Evolutionary conservation across 2,113 vertebrate species (phyloP), one percentile per base, ranked within the genome.

Genomic region (Dasyornis broadbenti): DNA sequence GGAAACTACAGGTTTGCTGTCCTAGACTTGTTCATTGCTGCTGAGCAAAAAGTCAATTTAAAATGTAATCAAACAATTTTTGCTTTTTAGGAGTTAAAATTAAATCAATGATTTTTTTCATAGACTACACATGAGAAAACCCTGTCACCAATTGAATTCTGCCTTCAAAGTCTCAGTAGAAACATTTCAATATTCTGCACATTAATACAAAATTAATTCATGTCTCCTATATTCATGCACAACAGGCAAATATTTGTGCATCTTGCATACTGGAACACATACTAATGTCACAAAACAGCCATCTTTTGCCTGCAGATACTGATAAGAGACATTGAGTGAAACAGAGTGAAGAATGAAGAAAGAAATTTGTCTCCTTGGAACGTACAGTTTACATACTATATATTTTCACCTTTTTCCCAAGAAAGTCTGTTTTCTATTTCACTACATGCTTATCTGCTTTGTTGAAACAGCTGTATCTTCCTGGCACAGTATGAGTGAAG

Each of bases 391-490:
- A 88, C 24, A 54, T 80, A 79, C 26, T 39, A 69, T 27, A 82
- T 80, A 89, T 63, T 95, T 91, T 88, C 49, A 70, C 68, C n/a
- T 68, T 93, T 95, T 84, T 49, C 79, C 61, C 42, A 87, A 93
- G 54, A 11, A 90, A 86, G 37, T 86, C 56, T 94, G 69, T 85
- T 96, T 93, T 90, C 71, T 95, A 87, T 96, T 96, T 96, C 15
- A 13, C 63, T 80, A n/a, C 27, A 57, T 70, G 64, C 31, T 89
- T 73, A 30, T 85, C 89, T 47, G n/a, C 33, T 93, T 85, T 94
- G 87, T 95, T 97, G 94, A 96, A 95, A 96, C 92, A 97, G 91
- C 94, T 94, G 89, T 69, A 89, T 82, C 87, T 87, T 93, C 79
- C 75, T 56, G 30, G 69, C 87, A 69, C 69, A 84, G 65, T 77